Evolutionary conservation across 2,113 vertebrate genomes (phyloP).

Genomic region (Dolichotis patagonum): DNA sequence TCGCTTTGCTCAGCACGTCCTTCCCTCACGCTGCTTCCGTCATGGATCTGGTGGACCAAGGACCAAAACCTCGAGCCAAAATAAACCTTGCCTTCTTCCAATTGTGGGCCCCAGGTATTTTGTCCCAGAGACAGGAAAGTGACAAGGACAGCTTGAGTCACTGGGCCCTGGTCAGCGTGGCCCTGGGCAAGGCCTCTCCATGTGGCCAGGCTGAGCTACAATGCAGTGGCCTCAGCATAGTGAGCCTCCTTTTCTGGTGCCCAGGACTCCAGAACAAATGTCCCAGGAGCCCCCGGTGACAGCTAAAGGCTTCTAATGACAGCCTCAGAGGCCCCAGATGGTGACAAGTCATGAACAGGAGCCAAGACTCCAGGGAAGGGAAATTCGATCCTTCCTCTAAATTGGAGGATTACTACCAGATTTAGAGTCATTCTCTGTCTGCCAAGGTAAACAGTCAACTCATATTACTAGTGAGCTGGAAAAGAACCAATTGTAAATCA

Average conservation of each 20-base stretch:
- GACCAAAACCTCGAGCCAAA: not conserved
- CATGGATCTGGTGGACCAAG: not conserved
- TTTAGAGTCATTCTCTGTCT: slow-evolving; percentile 10
- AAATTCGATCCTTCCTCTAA: not conserved
- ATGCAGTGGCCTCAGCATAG: not conserved
- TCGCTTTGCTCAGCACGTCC: not conserved
- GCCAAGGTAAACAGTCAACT: not conserved
- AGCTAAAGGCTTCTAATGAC: not conserved
- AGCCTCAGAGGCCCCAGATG: not conserved
- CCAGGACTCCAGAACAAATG: not conserved
- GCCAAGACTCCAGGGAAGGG: slow-evolving; percentile 6
- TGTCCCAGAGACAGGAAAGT: not conserved
- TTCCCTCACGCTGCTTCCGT: not conserved
- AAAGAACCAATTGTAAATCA: not conserved
- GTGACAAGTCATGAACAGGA: not conserved
- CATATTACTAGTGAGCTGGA: not conserved
- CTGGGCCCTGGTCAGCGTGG: not conserved
- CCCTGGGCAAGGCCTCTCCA: not conserved
- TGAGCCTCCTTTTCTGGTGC: not conserved
- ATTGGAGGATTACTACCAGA: not conserved
- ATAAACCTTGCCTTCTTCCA: not conserved
- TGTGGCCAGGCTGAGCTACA: not conserved
- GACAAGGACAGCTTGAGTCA: not conserved
- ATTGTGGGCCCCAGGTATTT: not conserved
- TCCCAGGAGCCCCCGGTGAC: not conserved